Conservation (phyloP, 2,113 vertebrate species). For the Pseudorectes ferrugineus region DNA sequence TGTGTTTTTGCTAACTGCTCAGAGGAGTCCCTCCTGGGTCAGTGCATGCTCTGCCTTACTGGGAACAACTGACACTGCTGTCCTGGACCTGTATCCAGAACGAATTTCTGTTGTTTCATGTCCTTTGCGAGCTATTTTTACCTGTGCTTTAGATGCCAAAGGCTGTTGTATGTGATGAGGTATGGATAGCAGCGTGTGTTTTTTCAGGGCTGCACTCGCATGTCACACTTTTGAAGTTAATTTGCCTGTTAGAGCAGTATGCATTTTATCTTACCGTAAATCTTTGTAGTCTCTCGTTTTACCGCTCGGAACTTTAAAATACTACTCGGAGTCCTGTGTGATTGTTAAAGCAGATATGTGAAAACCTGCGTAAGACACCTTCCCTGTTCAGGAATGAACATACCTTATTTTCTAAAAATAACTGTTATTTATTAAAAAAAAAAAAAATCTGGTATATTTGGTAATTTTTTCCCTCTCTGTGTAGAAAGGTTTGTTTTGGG, state of each 20-base stretch:
- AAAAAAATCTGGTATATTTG: background rate
- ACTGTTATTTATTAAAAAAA: background rate
- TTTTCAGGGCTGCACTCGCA: background rate
- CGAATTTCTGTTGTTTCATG: background rate
- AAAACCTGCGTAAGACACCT: background rate
- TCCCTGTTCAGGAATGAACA: conserved; percentile 10
- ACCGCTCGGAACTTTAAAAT: conserved; percentile 46
- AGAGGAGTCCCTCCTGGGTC: conserved; percentile 12
- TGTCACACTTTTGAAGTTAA: conserved; percentile 24
- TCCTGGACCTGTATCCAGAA: background rate
- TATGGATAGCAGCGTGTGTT: background rate
- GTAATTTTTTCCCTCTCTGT: background rate
- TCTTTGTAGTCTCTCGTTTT: background rate
- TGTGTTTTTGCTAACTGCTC: conserved; percentile 26
- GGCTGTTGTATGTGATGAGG: background rate
- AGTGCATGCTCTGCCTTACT: background rate
- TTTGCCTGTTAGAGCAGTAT: conserved; percentile 22
- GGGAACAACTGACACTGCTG: background rate
- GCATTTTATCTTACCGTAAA: conserved; percentile 41
- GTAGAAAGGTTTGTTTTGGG: background rate
- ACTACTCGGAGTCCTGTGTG: background rate
- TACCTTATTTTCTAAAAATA: conserved; percentile 20
- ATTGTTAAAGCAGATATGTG: background rate
- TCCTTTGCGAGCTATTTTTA: background rate
- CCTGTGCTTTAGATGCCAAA: background rate